These are phyloP conservation scores for Abramis brama DNA, from an alignment of 2,113 vertebrate species.

Conservation along the genomic window DNA sequence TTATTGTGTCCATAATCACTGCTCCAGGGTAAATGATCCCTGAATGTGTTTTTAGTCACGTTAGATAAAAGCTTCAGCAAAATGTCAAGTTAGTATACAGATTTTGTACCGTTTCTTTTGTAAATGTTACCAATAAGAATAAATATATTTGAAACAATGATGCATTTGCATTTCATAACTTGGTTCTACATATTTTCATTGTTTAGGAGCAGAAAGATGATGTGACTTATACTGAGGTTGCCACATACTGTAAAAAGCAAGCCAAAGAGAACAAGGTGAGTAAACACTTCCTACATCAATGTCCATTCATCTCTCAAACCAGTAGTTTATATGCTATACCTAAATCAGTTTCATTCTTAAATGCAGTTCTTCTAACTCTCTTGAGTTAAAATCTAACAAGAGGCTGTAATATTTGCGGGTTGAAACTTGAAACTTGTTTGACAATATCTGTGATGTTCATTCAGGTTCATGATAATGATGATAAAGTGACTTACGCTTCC, in stretches of 20 bases:
- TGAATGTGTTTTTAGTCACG: not conserved
- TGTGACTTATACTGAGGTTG: slow-evolving; percentile 10
- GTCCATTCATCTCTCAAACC: not conserved
- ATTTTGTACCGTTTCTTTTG: not conserved
- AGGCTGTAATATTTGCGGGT: not conserved
- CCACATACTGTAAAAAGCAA: not conserved
- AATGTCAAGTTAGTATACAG: not conserved
- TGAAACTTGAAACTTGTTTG: not conserved
- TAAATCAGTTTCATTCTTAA: not conserved
- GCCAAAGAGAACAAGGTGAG: not conserved
- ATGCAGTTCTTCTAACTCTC: not conserved
- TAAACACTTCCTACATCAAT: not conserved
- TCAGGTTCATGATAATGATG: not conserved
- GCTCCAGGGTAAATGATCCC: not conserved
- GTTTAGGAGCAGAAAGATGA: slow-evolving; percentile 2
- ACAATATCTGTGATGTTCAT: slow-evolving; percentile 4
- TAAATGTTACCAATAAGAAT: not conserved
- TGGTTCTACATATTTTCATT: not conserved
- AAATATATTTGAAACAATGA: not conserved
- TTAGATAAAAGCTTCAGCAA: not conserved
- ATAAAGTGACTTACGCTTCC: not conserved
- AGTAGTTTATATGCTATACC: not conserved
- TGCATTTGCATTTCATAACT: not conserved
- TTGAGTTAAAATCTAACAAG: not conserved
- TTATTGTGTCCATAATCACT: not conserved